Percentiles rank a stretch among this genome's conserved stretches.
phyloP scores from a whole-genome alignment of 2,113 vertebrate genomes.

The Pogonocichla stellata region DNA sequence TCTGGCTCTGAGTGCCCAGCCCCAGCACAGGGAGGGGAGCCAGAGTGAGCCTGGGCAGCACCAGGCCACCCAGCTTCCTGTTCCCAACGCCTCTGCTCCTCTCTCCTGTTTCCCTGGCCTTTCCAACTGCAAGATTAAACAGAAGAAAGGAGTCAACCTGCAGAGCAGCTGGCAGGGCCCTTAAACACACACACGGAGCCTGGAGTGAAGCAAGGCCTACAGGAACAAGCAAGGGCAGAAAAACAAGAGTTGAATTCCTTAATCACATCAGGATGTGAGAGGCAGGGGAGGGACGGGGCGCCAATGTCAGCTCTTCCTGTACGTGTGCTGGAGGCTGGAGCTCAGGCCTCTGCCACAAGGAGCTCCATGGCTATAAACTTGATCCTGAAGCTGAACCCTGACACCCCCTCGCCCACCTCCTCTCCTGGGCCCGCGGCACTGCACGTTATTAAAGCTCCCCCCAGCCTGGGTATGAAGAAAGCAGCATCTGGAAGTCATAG shows the following conservation, averaged over 20 bases:
- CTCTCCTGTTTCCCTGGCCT: constrained; percentile 54
- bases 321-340: constrained; percentile 78
- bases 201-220: constrained; percentile 75
- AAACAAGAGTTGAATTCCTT: constrained; percentile 83
- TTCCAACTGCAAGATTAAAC: constrained; percentile 57
- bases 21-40: not conserved
- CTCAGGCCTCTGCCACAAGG: constrained; percentile 61
- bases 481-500: constrained; percentile 82
- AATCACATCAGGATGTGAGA: constrained; percentile 88
- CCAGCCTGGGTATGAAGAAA: constrained; percentile 42
- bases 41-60: not conserved
- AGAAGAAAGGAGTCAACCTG: constrained; percentile 58
- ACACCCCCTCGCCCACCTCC: constrained; percentile 56
- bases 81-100: constrained; percentile 66
- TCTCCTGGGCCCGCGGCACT: constrained; percentile 53
- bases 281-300: constrained; percentile 71
- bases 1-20: not conserved
- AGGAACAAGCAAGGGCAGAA: constrained; percentile 83
- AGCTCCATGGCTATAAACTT: constrained; percentile 76
- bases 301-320: constrained; percentile 85
- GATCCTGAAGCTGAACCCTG: constrained; percentile 81
- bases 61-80: constrained; percentile 58
- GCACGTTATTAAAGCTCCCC: constrained; percentile 71
- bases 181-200: constrained; percentile 60
- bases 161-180: constrained; percentile 58